A percentile compares a stretch with the other conserved stretches of the same genome.
Evolutionary conservation across 1,140 invertebrate species (phyloP).

Genomic region (Lasioglossum baleicum): DNA sequence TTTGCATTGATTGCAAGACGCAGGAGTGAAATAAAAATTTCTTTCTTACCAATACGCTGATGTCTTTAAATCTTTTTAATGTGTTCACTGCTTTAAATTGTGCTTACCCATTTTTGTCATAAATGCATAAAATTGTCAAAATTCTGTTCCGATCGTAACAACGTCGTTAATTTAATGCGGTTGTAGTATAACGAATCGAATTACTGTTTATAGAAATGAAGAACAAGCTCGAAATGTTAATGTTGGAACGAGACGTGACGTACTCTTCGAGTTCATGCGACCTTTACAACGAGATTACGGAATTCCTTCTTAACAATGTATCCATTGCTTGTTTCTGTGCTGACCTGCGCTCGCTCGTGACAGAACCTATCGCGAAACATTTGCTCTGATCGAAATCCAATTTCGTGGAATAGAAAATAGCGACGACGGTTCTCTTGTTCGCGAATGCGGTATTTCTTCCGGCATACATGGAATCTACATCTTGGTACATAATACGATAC

Average conservation of each 20-base stretch:
- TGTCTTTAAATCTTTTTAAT: too few species aligned
- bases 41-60: too few species aligned
- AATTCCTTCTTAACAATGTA: conserved; percentile 25
- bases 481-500: background rate
- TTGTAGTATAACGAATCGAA: background rate
- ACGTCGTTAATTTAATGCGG: background rate
- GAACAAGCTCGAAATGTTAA: background rate
- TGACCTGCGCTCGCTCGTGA: conserved; percentile 2
- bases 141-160: too few species aligned
- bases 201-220: background rate
- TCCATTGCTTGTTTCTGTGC: background rate
- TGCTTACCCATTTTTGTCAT: too few species aligned
- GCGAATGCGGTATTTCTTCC: background rate
- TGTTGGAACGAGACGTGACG: background rate
- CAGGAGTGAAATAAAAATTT: too few species aligned
- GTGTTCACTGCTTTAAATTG: too few species aligned
- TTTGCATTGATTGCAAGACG: too few species aligned
- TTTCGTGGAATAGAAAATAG: conserved; percentile 5
- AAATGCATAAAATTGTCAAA: too few species aligned
- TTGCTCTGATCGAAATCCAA: conserved; percentile 19
- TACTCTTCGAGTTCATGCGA: background rate
- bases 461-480: background rate
- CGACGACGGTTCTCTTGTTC: background rate
- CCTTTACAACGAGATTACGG: background rate
- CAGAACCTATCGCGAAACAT: background rate